Evolutionary conservation across 2,797 vertebrate genomes (phyloP).

Genomic region (Buphagus erythrorhynchus): DNA sequence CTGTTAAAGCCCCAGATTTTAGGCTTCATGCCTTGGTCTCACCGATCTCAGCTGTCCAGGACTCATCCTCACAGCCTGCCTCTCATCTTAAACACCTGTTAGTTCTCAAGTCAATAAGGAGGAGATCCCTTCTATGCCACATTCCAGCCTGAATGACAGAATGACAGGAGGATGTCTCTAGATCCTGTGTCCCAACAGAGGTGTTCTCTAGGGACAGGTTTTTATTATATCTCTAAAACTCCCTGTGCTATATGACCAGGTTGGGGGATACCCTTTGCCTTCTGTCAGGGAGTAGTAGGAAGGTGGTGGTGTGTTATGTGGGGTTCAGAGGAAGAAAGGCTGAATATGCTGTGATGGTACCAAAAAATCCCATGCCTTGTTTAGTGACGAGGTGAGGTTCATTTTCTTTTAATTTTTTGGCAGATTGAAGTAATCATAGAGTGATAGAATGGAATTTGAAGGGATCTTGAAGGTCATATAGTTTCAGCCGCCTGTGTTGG

Average conservation of each 20-base stretch:
- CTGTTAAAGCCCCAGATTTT: not conserved
- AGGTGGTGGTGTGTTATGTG: fast-evolving
- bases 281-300: not conserved
- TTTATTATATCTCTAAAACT: not conserved
- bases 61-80: not conserved
- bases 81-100: not conserved
- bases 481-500: fast-evolving
- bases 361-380: not conserved
- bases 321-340: not conserved
- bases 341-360: not conserved
- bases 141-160: not conserved
- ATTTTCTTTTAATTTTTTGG: not conserved
- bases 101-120: not conserved
- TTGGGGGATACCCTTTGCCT: not conserved
- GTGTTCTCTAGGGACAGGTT: not conserved
- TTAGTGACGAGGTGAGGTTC: not conserved
- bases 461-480: not conserved
- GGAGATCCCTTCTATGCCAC: not conserved
- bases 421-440: not conserved
- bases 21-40: not conserved
- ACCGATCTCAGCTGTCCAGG: not conserved
- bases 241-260: not conserved
- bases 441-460: not conserved
- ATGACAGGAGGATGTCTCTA: not conserved
- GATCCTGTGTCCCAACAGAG: not conserved